Evolutionary conservation across 2,797 vertebrate genomes (phyloP), one percentile per base, ranked within the genome.

Genomic region (Lutjanus argentimaculatus): DNA sequence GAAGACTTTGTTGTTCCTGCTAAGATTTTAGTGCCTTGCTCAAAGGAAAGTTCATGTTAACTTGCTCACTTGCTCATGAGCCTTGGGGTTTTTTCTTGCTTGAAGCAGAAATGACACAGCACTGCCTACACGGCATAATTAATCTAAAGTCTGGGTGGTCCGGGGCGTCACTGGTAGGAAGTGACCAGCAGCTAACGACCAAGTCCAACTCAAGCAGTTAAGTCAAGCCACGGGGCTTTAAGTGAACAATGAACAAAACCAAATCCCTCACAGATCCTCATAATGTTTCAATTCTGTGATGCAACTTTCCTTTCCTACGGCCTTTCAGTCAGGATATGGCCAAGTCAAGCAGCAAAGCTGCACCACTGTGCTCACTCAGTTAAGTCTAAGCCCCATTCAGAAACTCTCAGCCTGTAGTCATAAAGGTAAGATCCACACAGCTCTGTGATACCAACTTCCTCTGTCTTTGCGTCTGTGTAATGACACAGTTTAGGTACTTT

Each of bases 271-370:
- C 22, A 77, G 59, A 84, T 79, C 84, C 77, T 82, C 71, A 22
- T 73, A 78, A 85, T 79, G 84, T 85, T 83, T 86, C 53, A 22
- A 9, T 58, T 79, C 77, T 85, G 79, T 68, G 81, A 85, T 75
- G 68, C 65, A 82, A 79, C 67, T 62, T 71, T 42, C 59, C 70
- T 69, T 72, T 55, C 55, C 77, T 21, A 25, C 19, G n/a, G 67
- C 57, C 78, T 75, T 77, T 86, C 72, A 72, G 36, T 79, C 85
- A 79, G 88, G 87, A 90, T 74, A 80, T 49, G 80, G 61, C 64
- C 83, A 83, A 91, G 85, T 89, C 85, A 83, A 86, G 89, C 91
- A 84, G 91, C 52, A 88, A 89, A 89, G 81, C 67, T 80, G 70
- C 74, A 65, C 82, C 70, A 51, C 86, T 85, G 88, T 83, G 91